A percentile compares a stretch with the other conserved stretches of the same genome.
phyloP scores from a whole-genome alignment of 1,140 invertebrate genomes.

The Micrasema minimum region DNA sequence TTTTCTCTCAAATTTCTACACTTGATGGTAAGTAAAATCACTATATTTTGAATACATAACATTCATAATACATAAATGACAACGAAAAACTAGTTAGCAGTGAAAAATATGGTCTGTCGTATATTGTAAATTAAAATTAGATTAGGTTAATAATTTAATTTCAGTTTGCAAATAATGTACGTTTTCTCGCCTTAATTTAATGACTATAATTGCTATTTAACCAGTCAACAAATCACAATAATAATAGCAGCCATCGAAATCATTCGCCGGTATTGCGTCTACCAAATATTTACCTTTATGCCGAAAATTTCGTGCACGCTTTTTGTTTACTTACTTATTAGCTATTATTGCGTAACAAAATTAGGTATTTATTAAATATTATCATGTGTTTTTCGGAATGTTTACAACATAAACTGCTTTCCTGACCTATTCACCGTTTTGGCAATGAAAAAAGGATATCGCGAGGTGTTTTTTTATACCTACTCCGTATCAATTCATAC shows the following conservation, averaged over 20 bases:
- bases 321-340: not conserved
- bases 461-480: slow-evolving; percentile 5
- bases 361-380: slow-evolving; percentile 4
- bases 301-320: not conserved
- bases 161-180: no score
- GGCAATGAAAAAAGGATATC: slow-evolving; percentile 23
- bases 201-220: no score
- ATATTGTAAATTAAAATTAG: no score
- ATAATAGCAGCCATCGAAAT: not conserved
- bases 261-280: slow-evolving; percentile 6
- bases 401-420: slow-evolving; percentile 14
- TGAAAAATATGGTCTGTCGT: slow-evolving; percentile 30
- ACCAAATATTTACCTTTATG: slow-evolving; percentile 1
- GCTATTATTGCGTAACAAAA: not conserved
- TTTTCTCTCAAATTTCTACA: slow-evolving; percentile 18
- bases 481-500: slow-evolving; percentile 1
- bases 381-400: not conserved
- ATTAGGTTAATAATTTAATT: no score
- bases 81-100: slow-evolving; percentile 1
- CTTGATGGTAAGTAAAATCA: slow-evolving; percentile 33
- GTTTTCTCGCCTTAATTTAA: no score
- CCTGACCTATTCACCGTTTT: slow-evolving; percentile 23
- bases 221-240: no score
- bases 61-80: slow-evolving; percentile 11
- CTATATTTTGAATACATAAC: slow-evolving; percentile 20